Conservation (phyloP, 92 coral and sea anemone genomes). For the Meandrina meandrites region DNA sequence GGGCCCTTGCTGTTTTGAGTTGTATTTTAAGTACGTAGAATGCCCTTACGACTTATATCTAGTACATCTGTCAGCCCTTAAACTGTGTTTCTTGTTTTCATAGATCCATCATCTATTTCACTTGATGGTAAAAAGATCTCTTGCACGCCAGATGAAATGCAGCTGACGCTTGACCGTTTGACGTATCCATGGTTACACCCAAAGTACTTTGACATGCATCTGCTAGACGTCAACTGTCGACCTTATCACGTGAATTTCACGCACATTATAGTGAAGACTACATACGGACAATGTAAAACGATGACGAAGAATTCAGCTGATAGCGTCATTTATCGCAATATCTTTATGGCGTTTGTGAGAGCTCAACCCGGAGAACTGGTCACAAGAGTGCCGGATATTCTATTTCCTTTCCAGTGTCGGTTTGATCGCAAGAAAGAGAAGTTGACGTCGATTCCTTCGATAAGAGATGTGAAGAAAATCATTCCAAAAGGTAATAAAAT, state of each 20-base stretch:
- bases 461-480: too few relatives aligned
- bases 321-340: conserved; percentile 51
- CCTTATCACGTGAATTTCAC: conserved; percentile 48
- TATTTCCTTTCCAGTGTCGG: conserved; percentile 33
- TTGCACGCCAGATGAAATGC: conserved; percentile 37
- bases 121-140: conserved; percentile 23
- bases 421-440: neutral
- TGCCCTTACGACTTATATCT: too few relatives aligned
- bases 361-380: neutral
- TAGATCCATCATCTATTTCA: conserved; percentile 26
- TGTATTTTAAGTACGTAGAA: too few relatives aligned
- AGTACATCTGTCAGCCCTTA: too few relatives aligned
- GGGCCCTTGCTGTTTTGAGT: too few relatives aligned
- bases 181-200: conserved; percentile 65
- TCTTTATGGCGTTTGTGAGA: conserved; percentile 28
- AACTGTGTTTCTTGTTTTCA: neutral
- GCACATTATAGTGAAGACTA: conserved; percentile 51
- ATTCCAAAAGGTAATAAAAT: conserved; percentile 9
- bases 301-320: conserved; percentile 13
- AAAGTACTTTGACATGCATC: conserved; percentile 45
- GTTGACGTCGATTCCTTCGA: neutral
- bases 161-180: conserved; percentile 15
- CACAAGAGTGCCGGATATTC: conserved; percentile 31
- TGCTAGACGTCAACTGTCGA: conserved; percentile 48
- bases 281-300: conserved; percentile 48